phyloP scores from a whole-genome alignment of 2,113 vertebrate species.

The Corythaixoides concolor region DNA sequence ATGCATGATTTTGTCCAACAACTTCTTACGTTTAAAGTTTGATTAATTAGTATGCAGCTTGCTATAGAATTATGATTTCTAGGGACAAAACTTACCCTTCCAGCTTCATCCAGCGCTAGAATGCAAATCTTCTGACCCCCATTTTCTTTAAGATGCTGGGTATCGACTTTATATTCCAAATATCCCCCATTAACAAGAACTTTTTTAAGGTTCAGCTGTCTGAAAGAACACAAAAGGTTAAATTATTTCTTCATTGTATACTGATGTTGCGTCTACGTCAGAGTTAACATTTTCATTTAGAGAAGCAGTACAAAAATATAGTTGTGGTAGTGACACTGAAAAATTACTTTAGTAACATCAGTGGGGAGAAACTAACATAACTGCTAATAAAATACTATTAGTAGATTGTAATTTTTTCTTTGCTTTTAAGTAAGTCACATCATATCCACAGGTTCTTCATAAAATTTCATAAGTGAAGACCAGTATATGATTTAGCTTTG shows the following conservation, averaged over 20 bases:
- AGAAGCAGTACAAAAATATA: neutral
- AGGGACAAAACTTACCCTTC: conserved; percentile 81
- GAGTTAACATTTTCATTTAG: neutral
- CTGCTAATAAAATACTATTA: neutral
- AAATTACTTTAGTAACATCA: neutral
- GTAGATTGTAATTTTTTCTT: neutral
- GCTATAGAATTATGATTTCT: neutral
- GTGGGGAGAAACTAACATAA: too few relatives aligned
- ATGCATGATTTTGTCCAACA: neutral
- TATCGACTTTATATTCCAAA: conserved; percentile 90
- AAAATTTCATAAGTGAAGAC: neutral
- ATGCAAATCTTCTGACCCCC: conserved; percentile 86
- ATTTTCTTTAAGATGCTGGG: conserved; percentile 87
- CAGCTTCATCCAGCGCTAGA: conserved; percentile 90
- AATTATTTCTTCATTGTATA: neutral
- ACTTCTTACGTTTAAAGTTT: neutral
- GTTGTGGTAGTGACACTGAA: neutral
- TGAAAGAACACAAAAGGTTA: conserved; percentile 56
- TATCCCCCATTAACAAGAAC: conserved; percentile 89
- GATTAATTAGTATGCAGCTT: neutral
- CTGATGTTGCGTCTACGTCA: neutral
- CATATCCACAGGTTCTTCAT: neutral
- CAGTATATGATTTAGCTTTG: neutral
- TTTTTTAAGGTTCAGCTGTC: conserved; percentile 94
- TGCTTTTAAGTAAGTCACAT: neutral